A percentile compares a stretch with the other conserved stretches of the same genome.
Conservation (phyloP, 2,888 invertebrate genomes). For the Exephanes ischioxanthus region DNA sequence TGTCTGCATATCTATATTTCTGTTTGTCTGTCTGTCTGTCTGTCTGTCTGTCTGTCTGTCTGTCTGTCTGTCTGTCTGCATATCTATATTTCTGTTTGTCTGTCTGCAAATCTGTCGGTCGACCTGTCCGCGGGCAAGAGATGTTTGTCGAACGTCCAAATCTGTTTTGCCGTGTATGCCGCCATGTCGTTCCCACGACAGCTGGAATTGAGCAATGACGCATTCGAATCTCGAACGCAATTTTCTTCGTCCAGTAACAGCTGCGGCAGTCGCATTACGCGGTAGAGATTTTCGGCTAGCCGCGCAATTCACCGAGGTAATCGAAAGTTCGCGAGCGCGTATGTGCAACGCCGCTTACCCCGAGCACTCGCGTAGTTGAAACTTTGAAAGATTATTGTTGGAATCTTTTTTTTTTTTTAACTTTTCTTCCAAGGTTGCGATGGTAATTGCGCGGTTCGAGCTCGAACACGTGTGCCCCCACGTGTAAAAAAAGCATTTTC, state of each 20-base stretch:
- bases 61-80: no score
- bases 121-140: no score
- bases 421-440: neutral
- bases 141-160: no score
- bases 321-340: neutral
- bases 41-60: neutral
- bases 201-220: neutral
- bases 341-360: neutral
- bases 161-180: neutral
- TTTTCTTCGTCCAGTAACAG: no score
- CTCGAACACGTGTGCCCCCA: neutral
- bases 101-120: no score
- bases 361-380: neutral
- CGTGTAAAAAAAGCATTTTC: neutral
- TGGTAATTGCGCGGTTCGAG: neutral
- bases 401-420: neutral
- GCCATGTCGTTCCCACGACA: neutral
- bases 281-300: neutral
- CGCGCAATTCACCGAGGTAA: neutral
- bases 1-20: no score
- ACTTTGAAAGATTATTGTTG: neutral
- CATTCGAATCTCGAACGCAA: no score
- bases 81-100: no score
- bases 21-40: neutral
- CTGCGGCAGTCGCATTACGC: no score